Evolutionary conservation across 2,113 vertebrate species (phyloP).

Genomic region (Psophia crepitans): DNA sequence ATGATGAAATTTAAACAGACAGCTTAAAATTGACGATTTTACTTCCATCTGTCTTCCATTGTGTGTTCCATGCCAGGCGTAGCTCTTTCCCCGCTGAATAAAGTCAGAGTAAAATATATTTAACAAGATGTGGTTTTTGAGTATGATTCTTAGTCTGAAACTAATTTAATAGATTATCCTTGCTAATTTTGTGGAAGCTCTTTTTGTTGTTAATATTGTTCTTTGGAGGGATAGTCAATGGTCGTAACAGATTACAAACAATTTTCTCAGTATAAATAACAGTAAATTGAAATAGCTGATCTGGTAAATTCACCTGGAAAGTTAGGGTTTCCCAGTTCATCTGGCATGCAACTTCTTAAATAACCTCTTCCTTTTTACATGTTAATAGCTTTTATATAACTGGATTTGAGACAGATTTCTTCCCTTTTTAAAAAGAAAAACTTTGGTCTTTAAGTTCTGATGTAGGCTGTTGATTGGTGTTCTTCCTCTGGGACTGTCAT

Average conservation of each 20-base stretch:
- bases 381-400: not conserved
- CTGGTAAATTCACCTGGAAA: not conserved
- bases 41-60: not conserved
- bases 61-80: not conserved
- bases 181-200: not conserved
- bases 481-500: not conserved
- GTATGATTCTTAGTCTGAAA: not conserved
- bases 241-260: not conserved
- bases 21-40: not conserved
- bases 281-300: not conserved
- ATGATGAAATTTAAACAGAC: not conserved
- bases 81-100: not conserved
- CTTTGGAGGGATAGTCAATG: not conserved
- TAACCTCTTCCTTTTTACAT: not conserved
- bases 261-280: not conserved
- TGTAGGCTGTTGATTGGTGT: not conserved
- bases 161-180: not conserved
- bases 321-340: not conserved
- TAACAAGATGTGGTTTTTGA: not conserved
- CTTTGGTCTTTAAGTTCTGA: not conserved
- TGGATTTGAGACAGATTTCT: not conserved
- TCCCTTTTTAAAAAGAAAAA: not conserved
- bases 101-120: not conserved
- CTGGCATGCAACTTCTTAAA: not conserved
- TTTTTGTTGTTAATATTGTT: not conserved